Base-by-base conservation (phyloP, 2,113 vertebrate genomes). In the Mormyrus iriodes region DNA sequence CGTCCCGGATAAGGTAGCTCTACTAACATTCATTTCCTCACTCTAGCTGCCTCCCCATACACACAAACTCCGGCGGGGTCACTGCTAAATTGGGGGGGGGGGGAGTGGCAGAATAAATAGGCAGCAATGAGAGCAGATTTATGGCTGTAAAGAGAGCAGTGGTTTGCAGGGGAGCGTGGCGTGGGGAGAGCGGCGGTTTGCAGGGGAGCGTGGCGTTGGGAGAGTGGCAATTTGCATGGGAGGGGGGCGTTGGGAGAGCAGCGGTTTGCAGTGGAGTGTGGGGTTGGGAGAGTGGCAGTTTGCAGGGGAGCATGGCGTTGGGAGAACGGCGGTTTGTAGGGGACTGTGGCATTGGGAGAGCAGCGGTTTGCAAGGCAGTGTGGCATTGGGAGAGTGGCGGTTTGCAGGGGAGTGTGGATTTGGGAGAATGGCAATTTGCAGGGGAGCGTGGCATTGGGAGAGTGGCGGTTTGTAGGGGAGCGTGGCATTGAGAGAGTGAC, bases 11-110 rank as follows among this genome's bases (percentile, higher is more conserved):
- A 4, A 39, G 69, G 69, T 39, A 12, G 19, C 61, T 8, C 24
- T n/a, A 19, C n/a, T 69, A 27, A 69, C 12, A 12, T 73, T n/a
- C 35, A 76, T 49, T 27, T 85, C 42, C 44, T 48, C 46, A 19
- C 7, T 53, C 21, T 12, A 35, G 24, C 31, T 55, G 27, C 85
- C 51, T 19, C 88, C 79, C 42, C 83, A n/a, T 12, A 3, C 21
- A 42, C 82, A 89, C 69, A 42, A 44, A 91, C 90, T 90, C 92
- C 86, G 88, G 82, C 53, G 48, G 88, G 89, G 90, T 89, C 84
- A 48, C 35, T 51, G 90, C 90, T 90, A 89, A 92, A 90, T 89
- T 90, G 89, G 87, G 88, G 89, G 85, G 83, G 85, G 48, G 84
- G 19, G 65, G 85, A n/a, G n/a, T n/a, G n/a, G n/a, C n/a, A n/a